Conservation (phyloP, 2,888 invertebrate genomes). For the Leucophora obtusa region DNA sequence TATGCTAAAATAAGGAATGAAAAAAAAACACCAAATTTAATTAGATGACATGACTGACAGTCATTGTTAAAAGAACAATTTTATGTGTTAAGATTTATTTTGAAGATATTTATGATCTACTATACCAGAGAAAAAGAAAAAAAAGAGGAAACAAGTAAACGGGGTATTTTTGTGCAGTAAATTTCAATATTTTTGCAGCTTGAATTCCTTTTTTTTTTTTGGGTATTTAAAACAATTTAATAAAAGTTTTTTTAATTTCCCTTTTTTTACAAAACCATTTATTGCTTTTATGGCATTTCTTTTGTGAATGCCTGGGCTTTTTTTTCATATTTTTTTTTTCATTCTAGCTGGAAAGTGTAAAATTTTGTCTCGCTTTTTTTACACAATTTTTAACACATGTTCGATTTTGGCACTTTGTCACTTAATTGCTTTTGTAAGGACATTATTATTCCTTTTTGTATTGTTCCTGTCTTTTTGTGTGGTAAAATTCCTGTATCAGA, state of each 20-base stretch:
- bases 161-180: neutral
- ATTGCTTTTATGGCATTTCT: neutral
- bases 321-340: neutral
- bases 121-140: neutral
- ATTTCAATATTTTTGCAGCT: neutral
- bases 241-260: neutral
- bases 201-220: neutral
- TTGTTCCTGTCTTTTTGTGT: conserved; percentile 4
- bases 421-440: conserved; percentile 20
- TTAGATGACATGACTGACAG: conserved; percentile 26
- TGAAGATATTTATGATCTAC: neutral
- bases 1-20: neutral
- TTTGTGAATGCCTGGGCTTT: neutral
- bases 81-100: conserved; percentile 2
- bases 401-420: conserved; percentile 17
- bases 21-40: conserved; percentile 17
- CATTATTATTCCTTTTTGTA: neutral
- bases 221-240: neutral
- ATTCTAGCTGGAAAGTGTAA: neutral
- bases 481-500: conserved; percentile 16
- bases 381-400: neutral
- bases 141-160: neutral
- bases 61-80: conserved; percentile 1
- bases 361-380: neutral
- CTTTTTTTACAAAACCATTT: neutral